Evolutionary conservation across 2,113 vertebrate species (phyloP), one percentile per base, ranked within the genome.

Genomic region (Corythoichthys intestinalis): DNA sequence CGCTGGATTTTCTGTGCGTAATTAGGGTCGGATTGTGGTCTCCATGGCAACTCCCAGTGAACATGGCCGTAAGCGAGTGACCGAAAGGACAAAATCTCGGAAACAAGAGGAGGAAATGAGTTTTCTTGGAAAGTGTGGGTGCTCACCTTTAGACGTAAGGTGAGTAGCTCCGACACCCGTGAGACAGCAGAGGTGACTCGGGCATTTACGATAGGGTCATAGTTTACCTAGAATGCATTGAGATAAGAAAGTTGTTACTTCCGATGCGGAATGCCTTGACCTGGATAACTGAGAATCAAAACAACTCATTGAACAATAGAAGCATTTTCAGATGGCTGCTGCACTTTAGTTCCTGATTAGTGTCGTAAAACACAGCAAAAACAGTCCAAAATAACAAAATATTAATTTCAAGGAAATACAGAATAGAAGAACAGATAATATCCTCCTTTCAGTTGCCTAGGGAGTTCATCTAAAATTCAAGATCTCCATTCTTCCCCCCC

Each of bases 21-120:
- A 81, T 84, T 83, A 76, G 73, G 20, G 4, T 39, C 54, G 39
- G 73, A 72, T 49, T 69, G 77, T 4, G 46, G 79, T 81, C 71
- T 67, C 83, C 67, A 81, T 77, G 80, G 83, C 20, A 83, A 86
- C 72, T 6, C 10, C 4, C 8, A n/a, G 17, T 34, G 20, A 56
- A 56, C 28, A 4, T 11, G 2, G 8, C 28, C 53, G 1, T 28
- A 34, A 56, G 17, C 17, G 17, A 53, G 50, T 53, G 50, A 34
- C 9, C 1, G 9, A 34, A 34, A 56, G 20, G 50, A 53, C 6
- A 53, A 20, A 10, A 8, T 28, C 20, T 56, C 2, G 53, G n/a
- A 12, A 28, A 28, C 9, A 34, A 34, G 15, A n/a, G 20, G 3
- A 56, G 53, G 53, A 56, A 56, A 34, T 56, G 20, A 34, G 9